Base-by-base conservation (phyloP, 2,113 vertebrate species). In the Alectura lathami region DNA sequence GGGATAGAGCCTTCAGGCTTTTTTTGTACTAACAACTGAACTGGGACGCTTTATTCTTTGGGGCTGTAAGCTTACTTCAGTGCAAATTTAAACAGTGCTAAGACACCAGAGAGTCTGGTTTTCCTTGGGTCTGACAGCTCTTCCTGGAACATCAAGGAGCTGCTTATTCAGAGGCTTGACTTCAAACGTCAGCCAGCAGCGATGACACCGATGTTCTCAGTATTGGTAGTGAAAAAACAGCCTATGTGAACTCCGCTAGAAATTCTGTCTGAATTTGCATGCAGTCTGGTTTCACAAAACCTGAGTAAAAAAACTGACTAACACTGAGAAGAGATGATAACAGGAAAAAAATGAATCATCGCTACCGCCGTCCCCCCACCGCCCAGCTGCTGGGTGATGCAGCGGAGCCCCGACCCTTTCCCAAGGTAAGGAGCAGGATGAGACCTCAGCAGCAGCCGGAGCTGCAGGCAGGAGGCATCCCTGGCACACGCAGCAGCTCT, bases 221-320 rank as follows among this genome's bases (percentile, higher is more conserved):
- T 48, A 20, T 4, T 11, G 3, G 22, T 17, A 36, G 72, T n/a
- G 59, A 75, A 77, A 81, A 91, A 93, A n/a, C 87, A 91, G 81
- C 85, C 75, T 3, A 70, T 27, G 5, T 66, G 68, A 89, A 80
- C 63, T 17, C 63, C 47, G 79, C 72, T 81, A 18, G 68, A 74
- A 92, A 50, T 36, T 38, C 20, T 59, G n/a, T 51, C 87, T 78
- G 26, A 38, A 94, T 93, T 89, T 95, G 89, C 87, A 86, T 40
- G 14, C 75, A 59, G 72, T 2, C 89, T 91, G 74, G 74, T 92
- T 91, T 81, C 89, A 74, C 75, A 82, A 27, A 85, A n/a, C 86
- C 18, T 5, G 32, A 70, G n/a, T 26, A 32, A 30, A 78, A 36
- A 93, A 70, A 86, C 79, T 94, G 84, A 95, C 78, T 85, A 89